Evolutionary conservation across 2,113 vertebrate genomes (phyloP).

Genomic region (Callipepla squamata): DNA sequence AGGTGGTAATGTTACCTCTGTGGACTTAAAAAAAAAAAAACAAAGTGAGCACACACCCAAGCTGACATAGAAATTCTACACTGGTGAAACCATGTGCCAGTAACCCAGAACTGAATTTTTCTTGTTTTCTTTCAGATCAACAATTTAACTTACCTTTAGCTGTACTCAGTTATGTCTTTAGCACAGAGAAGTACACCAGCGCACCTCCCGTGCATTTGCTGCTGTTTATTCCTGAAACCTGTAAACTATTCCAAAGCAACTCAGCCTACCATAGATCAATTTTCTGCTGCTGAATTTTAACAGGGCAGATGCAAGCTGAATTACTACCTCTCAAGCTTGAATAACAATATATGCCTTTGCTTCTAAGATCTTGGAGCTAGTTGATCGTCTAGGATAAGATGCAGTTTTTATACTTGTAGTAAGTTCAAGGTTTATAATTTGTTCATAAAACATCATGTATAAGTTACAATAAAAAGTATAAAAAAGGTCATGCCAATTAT

Average conservation of each 20-base stretch:
- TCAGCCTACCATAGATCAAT: background rate
- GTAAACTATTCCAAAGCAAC: background rate
- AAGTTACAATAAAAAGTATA: background rate
- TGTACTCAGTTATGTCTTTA: background rate
- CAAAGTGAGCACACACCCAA: background rate
- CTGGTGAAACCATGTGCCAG: background rate
- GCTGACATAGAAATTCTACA: background rate
- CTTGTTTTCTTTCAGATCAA: background rate
- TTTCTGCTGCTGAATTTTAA: background rate
- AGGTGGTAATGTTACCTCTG: constrained; percentile 61
- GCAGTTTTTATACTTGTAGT: background rate
- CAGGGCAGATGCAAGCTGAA: background rate
- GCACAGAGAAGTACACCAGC: background rate
- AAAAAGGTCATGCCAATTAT: background rate
- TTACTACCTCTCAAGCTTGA: background rate
- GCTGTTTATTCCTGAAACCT: background rate
- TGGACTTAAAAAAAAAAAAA: background rate
- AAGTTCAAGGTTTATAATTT: background rate
- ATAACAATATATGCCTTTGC: background rate
- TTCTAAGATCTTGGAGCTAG: background rate
- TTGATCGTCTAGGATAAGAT: background rate
- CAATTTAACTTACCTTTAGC: background rate
- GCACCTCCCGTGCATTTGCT: background rate
- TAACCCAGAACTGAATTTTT: background rate
- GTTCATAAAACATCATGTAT: background rate